Percentiles rank a stretch among this genome's conserved stretches.
Evolutionary conservation across 2,888 invertebrate species (phyloP).

Genomic region (Melinaea menophilus): DNA sequence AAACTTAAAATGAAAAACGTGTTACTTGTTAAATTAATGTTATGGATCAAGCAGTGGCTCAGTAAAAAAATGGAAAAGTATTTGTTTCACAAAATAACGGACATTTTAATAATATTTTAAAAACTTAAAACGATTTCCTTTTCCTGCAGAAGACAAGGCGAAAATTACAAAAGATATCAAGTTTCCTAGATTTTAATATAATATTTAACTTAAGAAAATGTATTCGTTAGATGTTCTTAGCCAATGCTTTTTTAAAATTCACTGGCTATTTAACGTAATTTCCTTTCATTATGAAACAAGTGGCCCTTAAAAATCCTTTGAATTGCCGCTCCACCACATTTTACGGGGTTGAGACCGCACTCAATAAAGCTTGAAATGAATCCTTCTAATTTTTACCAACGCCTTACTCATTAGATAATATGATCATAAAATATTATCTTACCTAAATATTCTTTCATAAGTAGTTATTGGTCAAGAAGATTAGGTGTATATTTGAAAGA

Average conservation of each 20-base stretch:
- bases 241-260: slow-evolving; percentile 31
- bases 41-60: too few relatives aligned
- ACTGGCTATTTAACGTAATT: slow-evolving; percentile 56
- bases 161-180: too few relatives aligned
- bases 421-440: slow-evolving; percentile 13
- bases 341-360: slow-evolving; percentile 63
- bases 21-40: too few relatives aligned
- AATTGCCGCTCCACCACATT: slow-evolving; percentile 72
- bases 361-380: slow-evolving; percentile 65
- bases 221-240: slow-evolving; percentile 13
- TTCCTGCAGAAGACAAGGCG: too few relatives aligned
- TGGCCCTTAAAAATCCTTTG: slow-evolving; percentile 69
- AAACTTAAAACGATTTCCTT: too few relatives aligned
- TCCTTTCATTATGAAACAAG: slow-evolving; percentile 59
- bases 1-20: too few relatives aligned
- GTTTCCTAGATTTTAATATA: background rate
- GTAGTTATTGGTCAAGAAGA: too few relatives aligned
- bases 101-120: too few relatives aligned
- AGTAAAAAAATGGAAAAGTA: too few relatives aligned
- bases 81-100: too few relatives aligned
- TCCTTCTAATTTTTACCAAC: slow-evolving; percentile 34
- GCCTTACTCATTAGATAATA: slow-evolving; percentile 14
- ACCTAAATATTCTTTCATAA: background rate
- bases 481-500: too few relatives aligned
- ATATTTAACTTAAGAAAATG: slow-evolving; percentile 6